Percentiles rank a stretch among this genome's conserved stretches.
Conservation (phyloP, 2,113 vertebrate genomes). For the Ibidorhyncha struthersii region DNA sequence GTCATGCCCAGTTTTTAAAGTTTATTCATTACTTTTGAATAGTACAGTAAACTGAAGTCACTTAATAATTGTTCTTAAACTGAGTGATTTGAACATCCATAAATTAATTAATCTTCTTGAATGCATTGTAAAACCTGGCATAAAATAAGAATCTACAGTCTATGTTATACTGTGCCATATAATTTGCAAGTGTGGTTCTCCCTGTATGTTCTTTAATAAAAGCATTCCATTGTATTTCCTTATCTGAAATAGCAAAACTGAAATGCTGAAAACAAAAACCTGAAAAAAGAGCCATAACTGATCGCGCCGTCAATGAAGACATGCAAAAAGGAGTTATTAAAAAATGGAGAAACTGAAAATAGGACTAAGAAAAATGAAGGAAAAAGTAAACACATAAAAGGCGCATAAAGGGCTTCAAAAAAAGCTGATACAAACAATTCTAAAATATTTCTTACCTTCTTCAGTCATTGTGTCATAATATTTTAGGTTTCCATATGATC, state of each 20-base stretch:
- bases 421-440: constrained; percentile 78
- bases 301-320: constrained; percentile 77
- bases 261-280: constrained; percentile 59
- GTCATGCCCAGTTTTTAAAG: background rate
- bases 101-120: background rate
- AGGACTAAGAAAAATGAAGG: constrained; percentile 57
- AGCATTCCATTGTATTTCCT: background rate
- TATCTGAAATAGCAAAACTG: constrained; percentile 52
- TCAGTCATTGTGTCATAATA: constrained; percentile 99
- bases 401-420: constrained; percentile 61
- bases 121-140: background rate
- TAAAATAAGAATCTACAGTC: background rate
- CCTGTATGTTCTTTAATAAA: background rate
- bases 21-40: background rate
- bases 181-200: background rate
- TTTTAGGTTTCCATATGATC: constrained; percentile 99
- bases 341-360: constrained; percentile 47
- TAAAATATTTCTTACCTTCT: constrained; percentile 97
- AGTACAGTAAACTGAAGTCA: background rate
- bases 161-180: background rate
- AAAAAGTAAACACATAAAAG: constrained; percentile 65
- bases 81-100: background rate
- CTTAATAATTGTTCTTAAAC: background rate
- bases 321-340: constrained; percentile 63
- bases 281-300: background rate